Conservation (phyloP, 2,113 vertebrate genomes). For the Lophotis ruficrista region DNA sequence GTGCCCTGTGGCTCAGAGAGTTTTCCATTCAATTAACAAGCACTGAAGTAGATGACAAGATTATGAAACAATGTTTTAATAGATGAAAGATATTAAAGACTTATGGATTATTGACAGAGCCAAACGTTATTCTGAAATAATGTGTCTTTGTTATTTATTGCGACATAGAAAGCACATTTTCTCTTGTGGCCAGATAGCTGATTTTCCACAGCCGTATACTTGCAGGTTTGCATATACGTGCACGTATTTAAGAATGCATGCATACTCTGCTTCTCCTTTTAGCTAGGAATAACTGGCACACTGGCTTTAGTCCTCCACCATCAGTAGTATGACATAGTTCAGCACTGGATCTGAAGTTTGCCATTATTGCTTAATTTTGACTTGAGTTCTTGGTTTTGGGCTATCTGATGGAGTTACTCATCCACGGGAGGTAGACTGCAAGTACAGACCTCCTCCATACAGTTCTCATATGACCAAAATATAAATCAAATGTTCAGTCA, state of each 20-base stretch:
- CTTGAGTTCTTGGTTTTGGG: background rate
- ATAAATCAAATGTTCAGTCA: background rate
- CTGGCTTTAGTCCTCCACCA: background rate
- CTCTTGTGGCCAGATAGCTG: background rate
- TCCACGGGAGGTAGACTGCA: background rate
- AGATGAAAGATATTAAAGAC: background rate
- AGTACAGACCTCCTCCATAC: background rate
- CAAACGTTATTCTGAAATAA: background rate
- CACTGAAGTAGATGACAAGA: slow-evolving; percentile 21
- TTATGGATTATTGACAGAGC: background rate
- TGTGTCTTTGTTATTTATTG: background rate
- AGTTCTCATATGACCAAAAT: background rate
- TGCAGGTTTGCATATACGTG: background rate
- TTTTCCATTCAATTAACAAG: slow-evolving; percentile 34
- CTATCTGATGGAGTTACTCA: background rate
- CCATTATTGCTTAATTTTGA: background rate
- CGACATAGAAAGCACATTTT: background rate
- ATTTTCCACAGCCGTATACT: background rate
- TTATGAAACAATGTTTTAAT: slow-evolving; percentile 38
- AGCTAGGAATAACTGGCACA: background rate
- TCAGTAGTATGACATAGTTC: background rate
- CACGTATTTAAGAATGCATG: background rate
- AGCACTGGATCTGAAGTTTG: background rate
- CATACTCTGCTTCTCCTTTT: background rate
- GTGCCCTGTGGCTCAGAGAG: background rate